Conservation (phyloP, 2,113 vertebrate genomes). For the Platysteira castanea region DNA sequence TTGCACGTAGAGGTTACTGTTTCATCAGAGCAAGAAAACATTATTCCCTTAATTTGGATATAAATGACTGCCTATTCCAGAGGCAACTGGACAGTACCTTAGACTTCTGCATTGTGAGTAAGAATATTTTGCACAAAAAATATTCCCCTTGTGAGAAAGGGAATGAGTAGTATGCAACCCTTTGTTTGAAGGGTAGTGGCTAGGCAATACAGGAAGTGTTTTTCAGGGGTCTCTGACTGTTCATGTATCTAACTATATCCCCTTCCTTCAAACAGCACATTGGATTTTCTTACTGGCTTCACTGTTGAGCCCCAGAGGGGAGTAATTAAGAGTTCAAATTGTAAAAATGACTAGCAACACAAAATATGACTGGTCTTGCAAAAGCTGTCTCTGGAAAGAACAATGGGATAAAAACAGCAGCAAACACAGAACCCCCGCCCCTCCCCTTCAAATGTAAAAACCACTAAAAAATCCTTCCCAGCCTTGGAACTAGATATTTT, state of each 20-base stretch:
- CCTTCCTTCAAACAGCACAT: neutral
- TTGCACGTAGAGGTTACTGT: neutral
- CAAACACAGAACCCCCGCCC: neutral
- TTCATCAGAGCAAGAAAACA: neutral
- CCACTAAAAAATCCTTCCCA: neutral
- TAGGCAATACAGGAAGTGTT: neutral
- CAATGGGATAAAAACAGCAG: slow-evolving; percentile 24
- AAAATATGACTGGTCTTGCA: neutral
- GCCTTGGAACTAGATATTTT: slow-evolving; percentile 7
- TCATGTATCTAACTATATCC: neutral
- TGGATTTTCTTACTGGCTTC: neutral
- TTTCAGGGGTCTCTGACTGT: neutral
- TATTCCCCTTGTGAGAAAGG: neutral
- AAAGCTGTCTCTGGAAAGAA: neutral
- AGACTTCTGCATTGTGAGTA: neutral
- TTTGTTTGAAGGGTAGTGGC: neutral
- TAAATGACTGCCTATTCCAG: neutral
- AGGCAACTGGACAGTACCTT: neutral
- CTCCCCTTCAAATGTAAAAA: neutral
- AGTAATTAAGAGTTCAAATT: neutral
- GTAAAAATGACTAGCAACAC: neutral
- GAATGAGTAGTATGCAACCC: neutral
- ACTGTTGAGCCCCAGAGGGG: neutral
- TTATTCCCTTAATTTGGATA: neutral
- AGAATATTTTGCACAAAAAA: neutral